Percentiles rank a stretch among this genome's conserved stretches.
These are phyloP conservation scores for Brachionus koreanus DNA, from an alignment of 1,140 invertebrate species.

Conservation along the genomic window DNA sequence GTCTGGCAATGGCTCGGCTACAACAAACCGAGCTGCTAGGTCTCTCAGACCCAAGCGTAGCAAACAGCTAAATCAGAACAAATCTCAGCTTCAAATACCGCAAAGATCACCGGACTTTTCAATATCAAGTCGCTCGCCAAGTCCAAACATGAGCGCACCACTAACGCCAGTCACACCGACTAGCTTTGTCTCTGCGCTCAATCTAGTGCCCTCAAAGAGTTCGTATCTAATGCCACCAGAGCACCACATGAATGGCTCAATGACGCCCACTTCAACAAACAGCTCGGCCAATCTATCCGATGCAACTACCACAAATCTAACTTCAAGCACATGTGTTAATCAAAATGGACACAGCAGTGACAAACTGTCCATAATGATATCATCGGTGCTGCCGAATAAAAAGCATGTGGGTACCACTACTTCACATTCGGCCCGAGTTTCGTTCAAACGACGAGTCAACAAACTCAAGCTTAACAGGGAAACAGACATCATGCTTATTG, in stretches of 20 bases:
- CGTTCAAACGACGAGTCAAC: background rate
- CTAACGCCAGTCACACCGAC: constrained; percentile 22
- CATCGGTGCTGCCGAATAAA: background rate
- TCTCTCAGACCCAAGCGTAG: background rate
- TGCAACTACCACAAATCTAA: constrained; percentile 16
- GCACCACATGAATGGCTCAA: background rate
- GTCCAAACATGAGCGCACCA: constrained; percentile 10
- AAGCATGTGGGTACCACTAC: background rate
- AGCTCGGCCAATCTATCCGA: constrained; percentile 10
- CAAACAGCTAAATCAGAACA: background rate
- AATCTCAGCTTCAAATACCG: constrained; percentile 12
- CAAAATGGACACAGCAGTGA: constrained; percentile 5
- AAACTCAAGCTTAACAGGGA: constrained; percentile 25
- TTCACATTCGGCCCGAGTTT: background rate
- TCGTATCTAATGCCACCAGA: constrained; percentile 2
- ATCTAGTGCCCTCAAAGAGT: background rate
- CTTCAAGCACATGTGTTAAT: constrained; percentile 5
- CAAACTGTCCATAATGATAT: constrained; percentile 17
- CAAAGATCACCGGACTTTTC: constrained; percentile 7
- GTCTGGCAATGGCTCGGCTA: background rate
- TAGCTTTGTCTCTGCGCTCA: constrained; percentile 26
- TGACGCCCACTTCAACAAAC: constrained; percentile 15
- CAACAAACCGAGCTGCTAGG: background rate
- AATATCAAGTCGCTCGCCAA: constrained; percentile 21
- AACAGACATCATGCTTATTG: constrained; percentile 41